Evolutionary conservation across 1,140 invertebrate genomes (phyloP), one percentile per base, ranked within the genome.

Genomic region (Euborellia annulipes): DNA sequence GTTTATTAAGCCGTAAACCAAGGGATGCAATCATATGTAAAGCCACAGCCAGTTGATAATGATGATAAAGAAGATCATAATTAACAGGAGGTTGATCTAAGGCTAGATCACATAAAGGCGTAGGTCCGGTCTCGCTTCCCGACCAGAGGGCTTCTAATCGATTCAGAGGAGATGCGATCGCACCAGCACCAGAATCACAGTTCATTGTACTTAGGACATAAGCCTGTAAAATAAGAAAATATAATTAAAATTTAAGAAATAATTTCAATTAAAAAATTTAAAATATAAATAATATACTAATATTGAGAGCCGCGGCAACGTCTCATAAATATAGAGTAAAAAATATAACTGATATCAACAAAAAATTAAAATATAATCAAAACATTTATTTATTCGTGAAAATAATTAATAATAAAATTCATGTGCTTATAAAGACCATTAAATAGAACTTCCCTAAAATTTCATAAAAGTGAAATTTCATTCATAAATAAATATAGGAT

Each of bases 21-120:
- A 92, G 89, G 39, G 72, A 67, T 9, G 83, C 73, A 47, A 90
- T 75, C 58, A 88, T 82, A 48, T 83, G 75, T 36, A 92, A 64
- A 1, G 82, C 74, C 40, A 76, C 68, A 8, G 76, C 73, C 8
- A 92, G 63, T 62, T 88, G 79, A 50, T 78, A 77, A 58, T 91
- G 86, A 47, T 88, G 65, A 51, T 79, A 71, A 2, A 93, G 59
- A 45, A 89, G 66, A 51, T 83, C 74, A 48, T 76, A 78, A 60
- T 85, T 85, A 8, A 79, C 75, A 18, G 69, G 64, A 48, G 76
- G 73, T 57, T 86, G 83, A 40, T 78, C 73, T 41, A 88, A 59
- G 0, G 86, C 85, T 34, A 91, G 64, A 57, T 82, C 76, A 3
- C 81, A 76, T 32, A 93, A 64, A 9, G 81, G 73, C 44, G 74